phyloP scores from a whole-genome alignment of 2,797 vertebrate genomes.

The Gallinago nigripennis region DNA sequence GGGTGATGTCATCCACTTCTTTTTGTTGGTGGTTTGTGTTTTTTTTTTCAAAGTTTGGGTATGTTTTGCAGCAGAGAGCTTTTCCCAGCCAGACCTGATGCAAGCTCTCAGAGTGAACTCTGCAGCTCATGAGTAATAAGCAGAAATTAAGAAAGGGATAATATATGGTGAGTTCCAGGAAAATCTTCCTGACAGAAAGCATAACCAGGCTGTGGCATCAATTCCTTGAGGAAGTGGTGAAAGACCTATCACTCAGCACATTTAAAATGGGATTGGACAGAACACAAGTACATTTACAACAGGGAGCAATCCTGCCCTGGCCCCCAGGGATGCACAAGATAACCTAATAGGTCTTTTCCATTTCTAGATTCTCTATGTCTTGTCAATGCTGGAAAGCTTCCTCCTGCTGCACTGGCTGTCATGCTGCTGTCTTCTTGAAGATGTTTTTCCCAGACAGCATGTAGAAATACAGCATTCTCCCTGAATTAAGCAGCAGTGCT shows the following conservation, averaged over 20 bases:
- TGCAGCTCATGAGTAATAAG: background rate
- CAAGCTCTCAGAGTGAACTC: background rate
- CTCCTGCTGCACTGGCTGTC: slow-evolving; percentile 32
- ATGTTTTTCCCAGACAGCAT: slow-evolving; percentile 1
- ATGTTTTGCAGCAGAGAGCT: background rate
- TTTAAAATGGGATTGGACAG: slow-evolving; percentile 48
- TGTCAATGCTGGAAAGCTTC: slow-evolving; percentile 19
- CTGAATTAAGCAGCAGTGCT: background rate
- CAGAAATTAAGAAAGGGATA: slow-evolving; percentile 8
- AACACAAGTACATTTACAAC: slow-evolving; percentile 22
- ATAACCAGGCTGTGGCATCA: slow-evolving; percentile 26
- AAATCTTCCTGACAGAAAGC: slow-evolving; percentile 6
- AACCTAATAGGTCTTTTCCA: slow-evolving; percentile 39
- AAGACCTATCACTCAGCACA: slow-evolving; percentile 18
- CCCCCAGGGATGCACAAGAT: background rate
- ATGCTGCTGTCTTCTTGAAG: slow-evolving; percentile 37
- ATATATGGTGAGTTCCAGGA: background rate
- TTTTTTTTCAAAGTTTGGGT: background rate
- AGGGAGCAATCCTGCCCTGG: slow-evolving; percentile 14
- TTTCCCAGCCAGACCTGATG: background rate
- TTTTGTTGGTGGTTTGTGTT: background rate
- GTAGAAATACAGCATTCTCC: background rate
- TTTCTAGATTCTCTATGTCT: slow-evolving; percentile 22
- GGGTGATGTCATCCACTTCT: background rate
- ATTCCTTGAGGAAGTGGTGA: slow-evolving; percentile 33